Evolutionary conservation across 2,113 vertebrate species (phyloP), one percentile per base, ranked within the genome.

Genomic region (Gadus macrocephalus): DNA sequence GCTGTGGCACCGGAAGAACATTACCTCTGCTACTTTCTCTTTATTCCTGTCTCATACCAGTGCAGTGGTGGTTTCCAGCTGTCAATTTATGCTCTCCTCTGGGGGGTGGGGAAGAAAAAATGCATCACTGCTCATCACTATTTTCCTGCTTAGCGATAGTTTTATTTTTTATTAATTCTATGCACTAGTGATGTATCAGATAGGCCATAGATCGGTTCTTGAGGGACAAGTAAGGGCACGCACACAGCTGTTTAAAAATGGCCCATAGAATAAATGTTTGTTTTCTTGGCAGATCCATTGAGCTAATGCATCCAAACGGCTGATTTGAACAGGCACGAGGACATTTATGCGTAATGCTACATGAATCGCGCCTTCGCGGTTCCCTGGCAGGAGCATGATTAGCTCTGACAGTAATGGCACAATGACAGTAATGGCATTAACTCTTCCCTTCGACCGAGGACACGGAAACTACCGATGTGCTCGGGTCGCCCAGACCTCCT

Each of bases 241-340:
- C 42, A 49, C 62, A 68, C n/a, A 63, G 70, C 68, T 60, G 66
- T 72, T 66, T 84, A 77, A 63, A 73, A 31, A 35, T 62, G 73
- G 19, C 2, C 14, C 16, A 59, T 55, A 64, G 60, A 25, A 73
- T 78, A 82, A 80, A 83, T 65, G 70, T 80, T 63, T 75, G 66
- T 80, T 79, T 83, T 66, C 38, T 22, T 76, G 63, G 69, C 42
- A 79, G 70, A 83, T 69, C 77, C 80, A 83, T 71, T 76, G 75
- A 78, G 77, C 81, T 68, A 71, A 79, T 79, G 73, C 81, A 77
- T 27, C 56, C 75, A 72, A 73, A 62, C 70, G 76, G 76, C 67
- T 73, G 64, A 75, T 70, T 84, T 86, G 71, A 79, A 84, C 69
- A 70, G 62, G 64, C 66, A 62, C 5, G 15, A 35, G 27, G 74